Evolutionary conservation across 2,888 invertebrate species (phyloP).

Genomic region (Drosophila multiciliata): DNA sequence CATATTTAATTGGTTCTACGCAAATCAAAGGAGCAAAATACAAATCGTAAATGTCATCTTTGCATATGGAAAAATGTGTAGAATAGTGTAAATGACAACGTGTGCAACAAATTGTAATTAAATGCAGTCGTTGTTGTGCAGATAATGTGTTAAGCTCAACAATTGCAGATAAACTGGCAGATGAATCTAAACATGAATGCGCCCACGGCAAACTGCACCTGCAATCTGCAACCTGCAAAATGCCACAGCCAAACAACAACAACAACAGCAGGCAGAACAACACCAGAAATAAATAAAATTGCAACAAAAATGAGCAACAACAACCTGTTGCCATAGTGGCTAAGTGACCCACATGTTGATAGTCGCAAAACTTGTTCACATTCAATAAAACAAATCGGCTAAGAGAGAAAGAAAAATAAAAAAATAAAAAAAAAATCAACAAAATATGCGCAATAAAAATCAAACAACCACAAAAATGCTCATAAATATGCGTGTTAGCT

Average conservation of each 20-base stretch:
- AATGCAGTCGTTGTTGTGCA: not conserved
- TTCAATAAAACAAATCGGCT: slow-evolving; percentile 67
- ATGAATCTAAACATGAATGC: slow-evolving; percentile 21
- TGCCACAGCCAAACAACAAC: slow-evolving; percentile 15
- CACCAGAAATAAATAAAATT: slow-evolving; percentile 20
- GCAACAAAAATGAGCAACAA: slow-evolving; percentile 30
- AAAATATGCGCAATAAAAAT: slow-evolving; percentile 51
- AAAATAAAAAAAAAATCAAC: slow-evolving; percentile 4
- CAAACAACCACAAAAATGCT: slow-evolving; percentile 54
- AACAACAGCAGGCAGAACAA: slow-evolving; percentile 14
- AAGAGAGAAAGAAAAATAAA: slow-evolving; percentile 27
- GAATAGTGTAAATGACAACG: not conserved
- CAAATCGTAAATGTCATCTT: not conserved
- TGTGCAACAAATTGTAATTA: not conserved
- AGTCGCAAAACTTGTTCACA: slow-evolving; percentile 67
- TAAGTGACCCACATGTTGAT: slow-evolving; percentile 69
- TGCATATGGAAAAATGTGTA: not conserved
- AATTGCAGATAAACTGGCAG: slow-evolving; percentile 27
- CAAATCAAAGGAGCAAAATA: not conserved
- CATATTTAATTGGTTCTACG: too few relatives aligned
- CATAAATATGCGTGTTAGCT: slow-evolving; percentile 61
- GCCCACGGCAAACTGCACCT: slow-evolving; percentile 46
- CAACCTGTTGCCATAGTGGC: slow-evolving; percentile 72
- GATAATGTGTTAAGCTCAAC: not conserved
- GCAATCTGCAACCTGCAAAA: slow-evolving; percentile 12